phyloP scores from a whole-genome alignment of 2,888 invertebrate genomes.

The Sesamia inferens region DNA sequence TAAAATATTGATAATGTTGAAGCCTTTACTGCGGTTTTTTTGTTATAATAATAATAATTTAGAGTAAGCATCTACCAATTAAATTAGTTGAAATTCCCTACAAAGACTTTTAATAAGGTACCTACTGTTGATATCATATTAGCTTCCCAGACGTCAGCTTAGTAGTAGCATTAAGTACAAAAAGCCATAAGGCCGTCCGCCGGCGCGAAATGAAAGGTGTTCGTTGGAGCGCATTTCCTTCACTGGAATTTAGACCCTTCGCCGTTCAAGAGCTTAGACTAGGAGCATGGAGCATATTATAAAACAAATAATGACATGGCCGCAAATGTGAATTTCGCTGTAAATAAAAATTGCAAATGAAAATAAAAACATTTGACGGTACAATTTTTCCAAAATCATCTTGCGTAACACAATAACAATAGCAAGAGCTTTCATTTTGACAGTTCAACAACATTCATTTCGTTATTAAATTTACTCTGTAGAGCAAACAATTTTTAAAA shows the following conservation, averaged over 20 bases:
- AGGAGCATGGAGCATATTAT: constrained; percentile 21
- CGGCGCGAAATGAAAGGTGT: constrained; percentile 57
- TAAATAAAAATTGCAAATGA: background rate
- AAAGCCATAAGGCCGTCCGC: constrained; percentile 46
- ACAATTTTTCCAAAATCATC: background rate
- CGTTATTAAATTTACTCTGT: background rate
- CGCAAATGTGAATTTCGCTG: background rate
- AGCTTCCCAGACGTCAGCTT: background rate
- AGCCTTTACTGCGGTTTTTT: background rate
- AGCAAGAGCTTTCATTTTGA: background rate
- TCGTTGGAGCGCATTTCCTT: constrained; percentile 62
- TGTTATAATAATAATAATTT: no score
- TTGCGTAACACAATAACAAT: background rate
- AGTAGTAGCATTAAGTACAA: constrained; percentile 14
- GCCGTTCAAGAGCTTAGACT: constrained; percentile 50
- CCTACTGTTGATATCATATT: background rate
- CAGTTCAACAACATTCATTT: background rate
- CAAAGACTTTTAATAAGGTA: background rate
- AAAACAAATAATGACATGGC: background rate
- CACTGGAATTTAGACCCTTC: constrained; percentile 60
- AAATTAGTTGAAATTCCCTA: background rate
- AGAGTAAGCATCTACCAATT: background rate
- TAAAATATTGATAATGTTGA: background rate
- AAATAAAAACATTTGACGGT: background rate
- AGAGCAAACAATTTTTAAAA: no score